Conservation (phyloP, 2,113 vertebrate species). For the Uropsilus gracilis region DNA sequence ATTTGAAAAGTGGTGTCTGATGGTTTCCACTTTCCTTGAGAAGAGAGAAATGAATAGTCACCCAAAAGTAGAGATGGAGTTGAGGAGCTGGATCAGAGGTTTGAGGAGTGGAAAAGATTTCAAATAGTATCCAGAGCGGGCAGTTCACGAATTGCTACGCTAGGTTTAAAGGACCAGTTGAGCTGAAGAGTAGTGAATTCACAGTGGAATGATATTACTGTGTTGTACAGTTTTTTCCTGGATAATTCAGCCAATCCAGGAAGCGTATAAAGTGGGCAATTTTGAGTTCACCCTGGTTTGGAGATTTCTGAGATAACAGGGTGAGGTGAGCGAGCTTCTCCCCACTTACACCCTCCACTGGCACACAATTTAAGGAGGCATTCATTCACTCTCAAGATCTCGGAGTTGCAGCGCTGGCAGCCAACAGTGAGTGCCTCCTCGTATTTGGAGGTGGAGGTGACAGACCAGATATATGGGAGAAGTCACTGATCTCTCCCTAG, state of each 20-base stretch:
- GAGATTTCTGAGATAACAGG: constrained; percentile 2
- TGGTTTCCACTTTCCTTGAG: not conserved
- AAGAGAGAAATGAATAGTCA: not conserved
- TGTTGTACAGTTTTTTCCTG: not conserved
- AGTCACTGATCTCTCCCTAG: not conserved
- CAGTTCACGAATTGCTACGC: not conserved
- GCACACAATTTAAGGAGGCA: too few species aligned
- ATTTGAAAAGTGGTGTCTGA: not conserved
- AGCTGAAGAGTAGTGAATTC: not conserved
- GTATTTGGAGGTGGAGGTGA: not conserved
- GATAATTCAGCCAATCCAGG: not conserved
- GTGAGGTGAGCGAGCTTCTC: not conserved
- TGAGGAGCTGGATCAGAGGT: not conserved
- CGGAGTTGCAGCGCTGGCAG: not conserved
- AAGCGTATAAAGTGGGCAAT: not conserved
- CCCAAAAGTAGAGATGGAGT: not conserved
- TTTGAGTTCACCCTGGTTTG: not conserved
- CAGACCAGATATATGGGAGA: not conserved
- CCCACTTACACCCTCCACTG: too few species aligned
- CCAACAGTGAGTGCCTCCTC: not conserved
- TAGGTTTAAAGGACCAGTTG: not conserved
- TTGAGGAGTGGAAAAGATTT: not conserved
- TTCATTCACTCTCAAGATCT: too few species aligned
- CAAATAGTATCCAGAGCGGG: not conserved
- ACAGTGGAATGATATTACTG: not conserved